Base-by-base conservation (phyloP, 2,797 vertebrate species). In the Astyanax mexicanus region DNA sequence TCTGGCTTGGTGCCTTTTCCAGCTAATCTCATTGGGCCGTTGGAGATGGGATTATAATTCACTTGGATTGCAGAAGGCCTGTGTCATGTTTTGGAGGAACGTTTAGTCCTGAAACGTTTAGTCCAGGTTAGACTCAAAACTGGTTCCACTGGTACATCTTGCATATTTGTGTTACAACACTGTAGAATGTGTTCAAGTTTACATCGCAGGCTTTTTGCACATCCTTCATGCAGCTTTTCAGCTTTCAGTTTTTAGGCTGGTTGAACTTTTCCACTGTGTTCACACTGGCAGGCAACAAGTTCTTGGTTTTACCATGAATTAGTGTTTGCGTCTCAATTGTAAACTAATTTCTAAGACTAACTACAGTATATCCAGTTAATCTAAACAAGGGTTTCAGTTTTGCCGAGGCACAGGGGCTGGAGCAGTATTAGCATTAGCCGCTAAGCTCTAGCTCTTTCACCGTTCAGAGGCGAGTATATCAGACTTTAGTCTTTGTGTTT, bases 181-280 rank as follows among this genome's bases (percentile, higher is more conserved):
- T 47, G 54, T 51, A n/a, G 42, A 29, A 40, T 4, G 65, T 61
- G 65, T 49, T 44, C 3, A 5, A 37, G 64, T 75, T 75, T 51
- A 75, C 52, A 75, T 32, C 23, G 15, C 40, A 44, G 4, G 3
- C 64, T 38, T 3, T 42, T 3, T 45, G 21, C 11, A 54, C 13
- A 27, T 10, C 11, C 9, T 17, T 4, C 3, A 42, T 42, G 7
- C 6, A 10, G 17, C 3, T 37, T 23, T 2, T 4, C 58, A 3
- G 3, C 12, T 13, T 62, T 17, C 12, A 7, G 60, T 21, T 42
- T 62, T 42, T 12, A 23, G 37, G 19, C 38, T 37, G n/a, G n/a
- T n/a, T n/a, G n/a, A n/a, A n/a, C n/a, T n/a, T n/a, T n/a, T n/a
- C n/a, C n/a, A n/a, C n/a, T n/a, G n/a, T n/a, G n/a, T n/a, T n/a